These are phyloP conservation scores for Leptopilina syphax DNA, from an alignment of 2,888 invertebrate species.

Conservation along the genomic window DNA sequence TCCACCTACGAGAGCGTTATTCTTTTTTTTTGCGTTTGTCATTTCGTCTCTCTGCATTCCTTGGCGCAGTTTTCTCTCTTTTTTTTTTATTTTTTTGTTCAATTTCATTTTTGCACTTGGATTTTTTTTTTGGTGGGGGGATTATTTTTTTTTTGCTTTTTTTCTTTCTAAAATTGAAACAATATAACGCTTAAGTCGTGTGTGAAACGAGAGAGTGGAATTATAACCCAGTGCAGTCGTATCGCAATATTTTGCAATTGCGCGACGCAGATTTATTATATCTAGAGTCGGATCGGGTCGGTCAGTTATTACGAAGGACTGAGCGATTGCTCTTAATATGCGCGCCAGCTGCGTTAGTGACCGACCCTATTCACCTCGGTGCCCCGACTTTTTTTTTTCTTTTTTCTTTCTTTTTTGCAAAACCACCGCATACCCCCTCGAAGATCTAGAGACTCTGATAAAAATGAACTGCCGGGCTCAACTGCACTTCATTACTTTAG, in stretches of 20 bases:
- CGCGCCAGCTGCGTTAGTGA: constrained; percentile 66
- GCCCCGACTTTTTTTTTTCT: too few species aligned
- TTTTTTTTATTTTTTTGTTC: constrained; percentile 28
- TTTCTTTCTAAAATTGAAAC: constrained; percentile 4
- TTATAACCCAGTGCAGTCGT: background rate
- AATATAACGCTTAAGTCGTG: constrained; percentile 7
- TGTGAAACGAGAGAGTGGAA: constrained; percentile 30
- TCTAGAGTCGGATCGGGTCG: constrained; percentile 61
- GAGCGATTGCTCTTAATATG: constrained; percentile 74
- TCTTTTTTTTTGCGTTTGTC: constrained; percentile 56
- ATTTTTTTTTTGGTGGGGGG: too few species aligned
- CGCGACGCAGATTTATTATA: constrained; percentile 55
- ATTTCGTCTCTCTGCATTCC: constrained; percentile 48
- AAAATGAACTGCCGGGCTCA: constrained; percentile 21
- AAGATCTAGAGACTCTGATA: constrained; percentile 35
- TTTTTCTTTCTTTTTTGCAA: background rate
- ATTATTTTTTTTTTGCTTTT: background rate
- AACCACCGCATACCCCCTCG: background rate
- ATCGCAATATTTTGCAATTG: constrained; percentile 48
- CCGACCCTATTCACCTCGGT: background rate
- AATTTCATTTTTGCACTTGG: background rate
- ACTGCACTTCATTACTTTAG: constrained; percentile 24
- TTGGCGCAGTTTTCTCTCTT: constrained; percentile 35
- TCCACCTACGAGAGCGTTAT: constrained; percentile 27
- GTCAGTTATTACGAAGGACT: constrained; percentile 71